These are phyloP conservation scores for Anastrepha obliqua DNA, from an alignment of 1,140 invertebrate genomes.

Conservation along the genomic window DNA sequence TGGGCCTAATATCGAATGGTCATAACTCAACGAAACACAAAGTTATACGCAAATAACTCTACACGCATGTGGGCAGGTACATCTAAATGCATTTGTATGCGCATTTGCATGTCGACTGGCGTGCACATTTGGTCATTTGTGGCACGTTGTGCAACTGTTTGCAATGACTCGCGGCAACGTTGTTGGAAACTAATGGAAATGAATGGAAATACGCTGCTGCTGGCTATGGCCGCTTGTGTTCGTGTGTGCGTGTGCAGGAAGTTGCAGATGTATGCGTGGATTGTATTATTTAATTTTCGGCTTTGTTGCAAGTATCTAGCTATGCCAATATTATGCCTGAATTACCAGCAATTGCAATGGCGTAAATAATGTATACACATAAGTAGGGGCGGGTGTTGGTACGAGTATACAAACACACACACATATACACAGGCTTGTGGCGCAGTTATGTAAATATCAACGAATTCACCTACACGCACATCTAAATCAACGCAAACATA, in stretches of 20 bases:
- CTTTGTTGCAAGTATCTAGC: conserved; percentile 8
- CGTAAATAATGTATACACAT: background rate
- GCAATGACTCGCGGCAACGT: background rate
- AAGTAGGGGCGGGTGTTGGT: background rate
- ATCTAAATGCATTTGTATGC: too few relatives aligned
- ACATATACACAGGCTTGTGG: background rate
- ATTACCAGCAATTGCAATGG: background rate
- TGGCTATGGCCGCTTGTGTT: background rate
- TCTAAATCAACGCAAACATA: background rate
- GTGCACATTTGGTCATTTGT: background rate
- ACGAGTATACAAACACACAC: background rate
- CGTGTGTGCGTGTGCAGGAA: too few relatives aligned
- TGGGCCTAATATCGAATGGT: background rate
- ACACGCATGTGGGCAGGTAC: too few relatives aligned
- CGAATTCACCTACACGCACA: background rate
- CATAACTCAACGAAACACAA: conserved; percentile 6
- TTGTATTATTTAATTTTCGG: conserved; percentile 45
- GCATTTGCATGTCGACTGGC: background rate
- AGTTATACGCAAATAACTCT: background rate
- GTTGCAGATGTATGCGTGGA: background rate
- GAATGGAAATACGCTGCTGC: background rate
- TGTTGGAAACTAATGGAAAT: background rate
- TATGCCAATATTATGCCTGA: conserved; percentile 21
- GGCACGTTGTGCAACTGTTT: conserved; percentile 6
- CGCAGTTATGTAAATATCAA: background rate